phyloP scores from a whole-genome alignment of 1,140 invertebrate genomes.

The Heliothis virescens region DNA sequence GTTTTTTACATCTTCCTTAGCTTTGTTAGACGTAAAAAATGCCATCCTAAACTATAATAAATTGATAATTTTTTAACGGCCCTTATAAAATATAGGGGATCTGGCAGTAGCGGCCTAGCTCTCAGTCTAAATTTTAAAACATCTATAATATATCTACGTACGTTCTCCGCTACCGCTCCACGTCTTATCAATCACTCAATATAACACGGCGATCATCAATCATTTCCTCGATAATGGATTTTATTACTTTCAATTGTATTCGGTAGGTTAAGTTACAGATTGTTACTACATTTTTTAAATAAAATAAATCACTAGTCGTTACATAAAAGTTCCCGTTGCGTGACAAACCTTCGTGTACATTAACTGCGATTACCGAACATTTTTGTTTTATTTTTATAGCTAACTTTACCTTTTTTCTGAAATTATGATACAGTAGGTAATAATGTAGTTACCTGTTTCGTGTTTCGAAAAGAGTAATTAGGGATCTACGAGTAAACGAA shows the following conservation, averaged over 20 bases:
- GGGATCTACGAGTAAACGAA: conserved; percentile 30
- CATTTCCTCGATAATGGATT: conserved; percentile 30
- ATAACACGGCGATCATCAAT: conserved; percentile 34
- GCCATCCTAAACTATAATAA: too few relatives aligned
- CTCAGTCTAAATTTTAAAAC: too few relatives aligned
- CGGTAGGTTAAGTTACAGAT: conserved; percentile 12
- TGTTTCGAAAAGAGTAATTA: conserved; percentile 25
- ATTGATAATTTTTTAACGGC: too few relatives aligned
- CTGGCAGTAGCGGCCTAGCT: too few relatives aligned
- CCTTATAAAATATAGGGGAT: too few relatives aligned
- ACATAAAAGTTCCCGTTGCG: conserved; percentile 56
- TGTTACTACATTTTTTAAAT: conserved; percentile 27
- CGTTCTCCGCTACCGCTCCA: background rate
- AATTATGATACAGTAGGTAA: conserved; percentile 8
- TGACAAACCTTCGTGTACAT: conserved; percentile 61
- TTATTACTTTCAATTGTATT: conserved; percentile 40
- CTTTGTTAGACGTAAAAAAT: too few relatives aligned
- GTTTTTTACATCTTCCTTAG: too few relatives aligned
- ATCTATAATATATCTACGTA: background rate
- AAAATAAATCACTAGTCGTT: conserved; percentile 41
- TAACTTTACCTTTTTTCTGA: conserved; percentile 20
- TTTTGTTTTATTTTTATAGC: conserved; percentile 29
- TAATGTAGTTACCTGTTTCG: conserved; percentile 8
- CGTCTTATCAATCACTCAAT: conserved; percentile 40
- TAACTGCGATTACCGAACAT: conserved; percentile 58